Evolutionary conservation across 1,140 invertebrate genomes (phyloP), one percentile per base, ranked within the genome.

Genomic region (Drosophila persimilis): DNA sequence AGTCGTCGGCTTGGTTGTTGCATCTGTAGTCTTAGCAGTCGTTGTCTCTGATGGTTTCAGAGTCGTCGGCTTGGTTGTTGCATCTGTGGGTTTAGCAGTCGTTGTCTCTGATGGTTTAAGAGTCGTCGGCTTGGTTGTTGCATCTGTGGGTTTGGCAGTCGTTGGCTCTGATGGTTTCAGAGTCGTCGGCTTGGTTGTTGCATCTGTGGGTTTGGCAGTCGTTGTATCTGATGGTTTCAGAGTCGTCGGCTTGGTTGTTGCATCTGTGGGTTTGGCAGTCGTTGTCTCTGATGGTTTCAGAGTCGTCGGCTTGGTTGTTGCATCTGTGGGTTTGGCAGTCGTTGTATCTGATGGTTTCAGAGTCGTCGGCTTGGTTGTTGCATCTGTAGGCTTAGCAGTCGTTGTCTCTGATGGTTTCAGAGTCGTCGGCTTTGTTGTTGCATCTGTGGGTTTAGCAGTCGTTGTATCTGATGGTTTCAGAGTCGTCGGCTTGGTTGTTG

Each of bases 401-500:
- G 54, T 56, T 0, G 43, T 24, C 9, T 46, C 2, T 1, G 43
- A 13, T 3, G 43, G 43, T 17, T 57, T 45, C 24, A 20, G 9
- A 29, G 54, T 56, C 45, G 54, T 57, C 0, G 43, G 54, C 43
- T 57, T 46, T 1, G 5, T 20, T 0, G 24, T n/a, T 0, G 43
- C 45, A 7, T 24, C 24, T 24, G 4, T 24, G 24, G 5, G 26
- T 0, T 29, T 29, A 1, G 26, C 2, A 5, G 44, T 43, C 0
- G 54, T 29, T 4, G 20, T 20, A 0, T 20, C 20, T 20, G 20
- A 20, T 20, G 54, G 43, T 4, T 57, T 57, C 24, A 11, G 22
- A 20, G 54, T 56, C 15, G 54, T 56, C 15, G 22, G 0, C 24
- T 56, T n/a, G 0, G 54, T 56, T 11, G 54, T 29, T 29, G 54